Percentiles rank a stretch among this genome's conserved stretches.
Conservation (phyloP, 2,888 invertebrate genomes). For the Pterostichus niger region DNA sequence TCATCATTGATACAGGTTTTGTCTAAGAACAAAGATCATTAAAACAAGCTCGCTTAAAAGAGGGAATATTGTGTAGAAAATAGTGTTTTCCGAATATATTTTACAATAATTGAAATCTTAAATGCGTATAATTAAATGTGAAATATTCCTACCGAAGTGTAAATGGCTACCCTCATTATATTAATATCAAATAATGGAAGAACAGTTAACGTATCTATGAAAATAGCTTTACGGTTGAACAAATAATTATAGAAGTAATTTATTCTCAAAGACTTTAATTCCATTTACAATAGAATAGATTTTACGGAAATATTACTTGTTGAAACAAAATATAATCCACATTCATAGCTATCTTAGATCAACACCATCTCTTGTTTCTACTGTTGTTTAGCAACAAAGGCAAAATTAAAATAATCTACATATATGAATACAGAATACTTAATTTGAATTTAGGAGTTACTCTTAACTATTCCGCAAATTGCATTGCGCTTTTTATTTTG, state of each 20-base stretch:
- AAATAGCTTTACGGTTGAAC: neutral
- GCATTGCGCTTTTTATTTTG: slow-evolving; percentile 59
- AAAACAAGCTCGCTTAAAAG: no score
- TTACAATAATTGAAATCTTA: no score
- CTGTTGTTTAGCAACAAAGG: slow-evolving; percentile 30
- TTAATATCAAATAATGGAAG: no score
- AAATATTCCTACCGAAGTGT: neutral
- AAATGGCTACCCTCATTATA: neutral
- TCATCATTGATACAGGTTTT: no score
- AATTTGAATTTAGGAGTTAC: slow-evolving; percentile 43
- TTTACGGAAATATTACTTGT: slow-evolving; percentile 28
- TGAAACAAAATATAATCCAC: slow-evolving; percentile 11
- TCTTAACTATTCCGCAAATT: slow-evolving; percentile 42
- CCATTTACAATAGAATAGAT: slow-evolving; percentile 23
- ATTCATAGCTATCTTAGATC: slow-evolving; percentile 22
- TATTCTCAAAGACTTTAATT: slow-evolving; percentile 32
- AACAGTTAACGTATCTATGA: neutral
- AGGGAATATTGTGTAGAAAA: no score
- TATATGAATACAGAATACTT: slow-evolving; percentile 53
- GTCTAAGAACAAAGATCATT: no score
- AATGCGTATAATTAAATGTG: no score
- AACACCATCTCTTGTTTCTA: slow-evolving; percentile 10
- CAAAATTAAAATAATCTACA: slow-evolving; percentile 47
- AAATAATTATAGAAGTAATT: slow-evolving; percentile 39
- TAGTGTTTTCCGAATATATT: no score